Evolutionary conservation across 2,797 vertebrate genomes (phyloP).

Genomic region (Bufotes viridis): DNA sequence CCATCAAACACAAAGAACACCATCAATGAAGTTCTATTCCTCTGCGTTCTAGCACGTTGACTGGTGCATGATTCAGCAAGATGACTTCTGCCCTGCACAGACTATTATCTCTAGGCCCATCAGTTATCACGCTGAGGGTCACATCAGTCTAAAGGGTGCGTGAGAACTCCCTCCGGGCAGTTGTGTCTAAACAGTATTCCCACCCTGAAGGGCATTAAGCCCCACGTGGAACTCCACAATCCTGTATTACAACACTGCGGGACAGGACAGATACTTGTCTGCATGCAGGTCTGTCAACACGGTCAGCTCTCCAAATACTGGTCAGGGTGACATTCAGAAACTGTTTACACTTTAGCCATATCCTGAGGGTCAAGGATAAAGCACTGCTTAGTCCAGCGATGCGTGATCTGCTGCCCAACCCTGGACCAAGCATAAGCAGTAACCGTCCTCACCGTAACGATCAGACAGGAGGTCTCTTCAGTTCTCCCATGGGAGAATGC

Average conservation of each 20-base stretch:
- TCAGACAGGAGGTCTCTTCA: background rate
- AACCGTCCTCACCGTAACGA: background rate
- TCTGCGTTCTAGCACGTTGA: background rate
- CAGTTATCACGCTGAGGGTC: background rate
- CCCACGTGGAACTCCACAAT: background rate
- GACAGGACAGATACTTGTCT: background rate
- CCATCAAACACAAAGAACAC: too few relatives aligned
- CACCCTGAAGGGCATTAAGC: background rate
- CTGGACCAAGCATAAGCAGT: background rate
- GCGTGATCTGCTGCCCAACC: background rate
- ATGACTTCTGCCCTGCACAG: background rate
- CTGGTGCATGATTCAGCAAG: background rate
- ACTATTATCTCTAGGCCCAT: background rate
- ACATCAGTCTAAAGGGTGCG: background rate
- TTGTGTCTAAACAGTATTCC: background rate
- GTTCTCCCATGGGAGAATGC: background rate
- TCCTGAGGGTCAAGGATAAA: background rate
- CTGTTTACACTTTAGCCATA: background rate
- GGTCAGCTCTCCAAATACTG: constrained; percentile 16
- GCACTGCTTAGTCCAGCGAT: background rate
- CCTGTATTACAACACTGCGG: background rate
- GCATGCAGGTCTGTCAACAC: background rate
- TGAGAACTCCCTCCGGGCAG: background rate
- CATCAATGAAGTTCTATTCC: background rate
- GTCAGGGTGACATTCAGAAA: constrained; percentile 26